A percentile compares a stretch with the other conserved stretches of the same genome.
These are phyloP conservation scores for Uloborus diversus DNA, from an alignment of 1,140 invertebrate species.

Conservation along the genomic window DNA sequence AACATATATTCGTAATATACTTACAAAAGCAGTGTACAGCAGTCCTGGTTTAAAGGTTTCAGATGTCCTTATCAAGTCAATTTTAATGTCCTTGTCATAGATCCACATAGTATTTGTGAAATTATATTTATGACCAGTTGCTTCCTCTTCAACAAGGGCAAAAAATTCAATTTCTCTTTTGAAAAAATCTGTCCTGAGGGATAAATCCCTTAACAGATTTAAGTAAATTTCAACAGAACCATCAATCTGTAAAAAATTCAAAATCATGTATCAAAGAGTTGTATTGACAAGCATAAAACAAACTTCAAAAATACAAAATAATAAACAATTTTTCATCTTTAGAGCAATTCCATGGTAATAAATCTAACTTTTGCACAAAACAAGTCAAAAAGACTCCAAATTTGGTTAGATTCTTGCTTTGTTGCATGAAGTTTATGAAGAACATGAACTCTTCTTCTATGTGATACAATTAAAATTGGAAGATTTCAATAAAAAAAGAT, in stretches of 20 bases:
- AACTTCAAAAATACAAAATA: not conserved
- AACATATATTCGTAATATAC: too few species aligned
- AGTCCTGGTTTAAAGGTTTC: slow-evolving; percentile 88
- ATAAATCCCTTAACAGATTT: slow-evolving; percentile 58
- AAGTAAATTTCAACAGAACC: slow-evolving; percentile 58
- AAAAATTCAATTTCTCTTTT: slow-evolving; percentile 79
- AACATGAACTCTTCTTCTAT: too few species aligned
- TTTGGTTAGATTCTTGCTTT: too few species aligned
- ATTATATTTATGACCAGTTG: slow-evolving; percentile 84
- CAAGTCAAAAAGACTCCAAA: too few species aligned
- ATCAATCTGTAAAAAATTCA: slow-evolving; percentile 57
- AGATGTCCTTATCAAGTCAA: slow-evolving; percentile 83
- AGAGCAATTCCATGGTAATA: too few species aligned
- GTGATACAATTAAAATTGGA: too few species aligned
- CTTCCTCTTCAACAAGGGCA: slow-evolving; percentile 80
- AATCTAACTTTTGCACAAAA: too few species aligned
- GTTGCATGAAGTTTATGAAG: too few species aligned
- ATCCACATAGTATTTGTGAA: slow-evolving; percentile 76
- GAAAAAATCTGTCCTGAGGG: slow-evolving; percentile 60
- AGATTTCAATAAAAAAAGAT: too few species aligned
- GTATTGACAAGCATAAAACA: too few species aligned
- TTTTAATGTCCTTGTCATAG: slow-evolving; percentile 82
- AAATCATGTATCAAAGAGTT: too few species aligned
- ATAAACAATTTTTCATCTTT: too few species aligned
- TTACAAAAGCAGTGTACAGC: slow-evolving; percentile 82